These are phyloP conservation scores for Thomomys bottae DNA, from an alignment of 2,113 vertebrate species.

Conservation along the genomic window DNA sequence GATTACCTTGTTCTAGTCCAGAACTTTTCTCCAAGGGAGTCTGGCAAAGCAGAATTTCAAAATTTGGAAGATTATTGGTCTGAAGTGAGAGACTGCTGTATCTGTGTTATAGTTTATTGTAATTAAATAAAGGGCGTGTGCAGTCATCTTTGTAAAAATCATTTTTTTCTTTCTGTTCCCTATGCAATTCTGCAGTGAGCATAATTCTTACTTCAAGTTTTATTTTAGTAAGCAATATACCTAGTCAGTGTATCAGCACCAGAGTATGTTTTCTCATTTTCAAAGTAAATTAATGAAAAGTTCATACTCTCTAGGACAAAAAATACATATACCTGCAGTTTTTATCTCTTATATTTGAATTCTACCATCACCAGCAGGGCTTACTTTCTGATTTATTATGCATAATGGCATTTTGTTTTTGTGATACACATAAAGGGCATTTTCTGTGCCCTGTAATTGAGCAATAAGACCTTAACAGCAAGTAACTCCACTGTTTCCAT, in stretches of 20 bases:
- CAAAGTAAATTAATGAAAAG: conserved; percentile 51
- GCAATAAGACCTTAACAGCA: neutral
- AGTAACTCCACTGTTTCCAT: neutral
- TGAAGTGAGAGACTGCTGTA: neutral
- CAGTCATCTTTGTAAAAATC: conserved; percentile 41
- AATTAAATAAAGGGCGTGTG: conserved; percentile 52
- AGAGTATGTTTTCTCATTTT: neutral
- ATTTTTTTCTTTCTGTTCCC: neutral
- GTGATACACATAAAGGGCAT: neutral
- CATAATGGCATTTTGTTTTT: neutral
- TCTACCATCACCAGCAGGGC: neutral
- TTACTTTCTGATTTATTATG: neutral
- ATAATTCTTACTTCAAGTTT: conserved; percentile 42
- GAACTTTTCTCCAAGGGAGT: conserved; percentile 49
- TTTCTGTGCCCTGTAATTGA: conserved; percentile 59
- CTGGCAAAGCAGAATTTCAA: conserved; percentile 34
- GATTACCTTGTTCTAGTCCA: conserved; percentile 32
- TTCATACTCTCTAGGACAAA: neutral
- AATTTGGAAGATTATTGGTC: conserved; percentile 30
- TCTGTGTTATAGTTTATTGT: neutral
- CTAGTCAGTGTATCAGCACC: neutral
- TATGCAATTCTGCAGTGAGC: conserved; percentile 24
- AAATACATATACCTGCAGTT: neutral
- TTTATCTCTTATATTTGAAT: conserved; percentile 11
- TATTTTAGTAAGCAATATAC: neutral